Conservation (phyloP, 2,113 vertebrate genomes). For the Rhadina sibilatrix region DNA sequence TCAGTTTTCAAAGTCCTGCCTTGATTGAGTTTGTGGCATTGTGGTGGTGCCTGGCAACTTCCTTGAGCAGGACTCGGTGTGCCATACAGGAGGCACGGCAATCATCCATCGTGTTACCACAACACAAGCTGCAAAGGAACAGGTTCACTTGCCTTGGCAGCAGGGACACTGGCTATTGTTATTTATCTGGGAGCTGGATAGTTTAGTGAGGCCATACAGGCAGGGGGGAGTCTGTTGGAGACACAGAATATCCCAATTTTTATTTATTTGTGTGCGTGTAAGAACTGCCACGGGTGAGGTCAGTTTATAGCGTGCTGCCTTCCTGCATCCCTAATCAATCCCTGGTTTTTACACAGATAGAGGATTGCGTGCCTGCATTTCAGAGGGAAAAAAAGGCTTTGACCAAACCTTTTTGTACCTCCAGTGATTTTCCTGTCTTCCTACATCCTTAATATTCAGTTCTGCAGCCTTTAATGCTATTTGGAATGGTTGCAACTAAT, state of each 20-base stretch:
- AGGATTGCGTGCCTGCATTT: rapidly evolving
- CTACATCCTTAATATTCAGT: neutral
- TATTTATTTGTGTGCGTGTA: neutral
- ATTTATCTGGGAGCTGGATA: neutral
- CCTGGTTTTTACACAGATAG: neutral
- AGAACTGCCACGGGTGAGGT: rapidly evolving
- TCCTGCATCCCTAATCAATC: neutral
- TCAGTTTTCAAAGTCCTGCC: neutral
- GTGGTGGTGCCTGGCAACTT: neutral
- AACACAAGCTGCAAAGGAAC: neutral
- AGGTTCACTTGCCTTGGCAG: slow-evolving; percentile 17
- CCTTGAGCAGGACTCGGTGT: neutral
- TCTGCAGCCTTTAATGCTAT: neutral
- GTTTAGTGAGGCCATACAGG: neutral
- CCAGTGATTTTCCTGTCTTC: neutral
- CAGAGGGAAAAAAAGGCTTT: neutral
- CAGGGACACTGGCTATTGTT: neutral
- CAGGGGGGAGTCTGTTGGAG: neutral
- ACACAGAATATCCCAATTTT: neutral
- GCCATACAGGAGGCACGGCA: neutral
- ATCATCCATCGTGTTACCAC: neutral
- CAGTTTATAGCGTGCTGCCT: neutral
- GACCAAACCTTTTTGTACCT: neutral
- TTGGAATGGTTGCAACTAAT: neutral
- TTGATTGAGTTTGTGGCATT: neutral